Percentiles rank a stretch among this genome's conserved stretches.
Evolutionary conservation across 2,113 vertebrate species (phyloP).

Genomic region (Eonycteris spelaea): DNA sequence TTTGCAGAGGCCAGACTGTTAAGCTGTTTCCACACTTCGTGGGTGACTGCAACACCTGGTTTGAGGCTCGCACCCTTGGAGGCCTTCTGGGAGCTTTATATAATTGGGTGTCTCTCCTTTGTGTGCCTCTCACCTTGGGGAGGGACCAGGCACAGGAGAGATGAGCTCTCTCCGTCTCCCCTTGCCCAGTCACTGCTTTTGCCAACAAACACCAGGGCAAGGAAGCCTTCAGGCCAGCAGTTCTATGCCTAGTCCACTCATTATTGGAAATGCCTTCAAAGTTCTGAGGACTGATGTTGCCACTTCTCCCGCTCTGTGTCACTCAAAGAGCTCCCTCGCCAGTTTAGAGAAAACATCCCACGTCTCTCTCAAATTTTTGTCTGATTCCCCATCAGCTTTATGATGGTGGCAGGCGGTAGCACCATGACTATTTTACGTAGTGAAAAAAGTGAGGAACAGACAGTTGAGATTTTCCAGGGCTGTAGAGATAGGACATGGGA

Average conservation of each 20-base stretch:
- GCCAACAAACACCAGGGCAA: background rate
- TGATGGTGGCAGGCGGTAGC: background rate
- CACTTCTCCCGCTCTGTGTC: background rate
- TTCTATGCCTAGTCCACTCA: background rate
- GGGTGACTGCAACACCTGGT: background rate
- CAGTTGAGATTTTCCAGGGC: background rate
- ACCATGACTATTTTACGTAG: background rate
- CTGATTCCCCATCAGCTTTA: background rate
- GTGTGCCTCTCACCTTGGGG: background rate
- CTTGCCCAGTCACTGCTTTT: background rate
- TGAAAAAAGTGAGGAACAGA: background rate
- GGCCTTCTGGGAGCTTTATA: background rate
- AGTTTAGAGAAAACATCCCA: background rate
- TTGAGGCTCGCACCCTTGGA: background rate
- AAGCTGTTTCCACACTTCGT: background rate
- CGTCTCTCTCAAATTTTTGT: background rate
- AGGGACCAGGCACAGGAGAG: background rate
- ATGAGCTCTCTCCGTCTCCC: background rate
- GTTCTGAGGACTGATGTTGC: background rate
- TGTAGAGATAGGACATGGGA: background rate
- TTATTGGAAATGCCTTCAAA: background rate
- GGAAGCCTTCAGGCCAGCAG: background rate
- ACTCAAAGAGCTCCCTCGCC: background rate
- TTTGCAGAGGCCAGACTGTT: slow-evolving; percentile 7
- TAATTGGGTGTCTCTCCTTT: background rate